A percentile compares a stretch with the other conserved stretches of the same genome.
Conservation (phyloP, 2,113 vertebrate species). For the Charadrius vociferus region DNA sequence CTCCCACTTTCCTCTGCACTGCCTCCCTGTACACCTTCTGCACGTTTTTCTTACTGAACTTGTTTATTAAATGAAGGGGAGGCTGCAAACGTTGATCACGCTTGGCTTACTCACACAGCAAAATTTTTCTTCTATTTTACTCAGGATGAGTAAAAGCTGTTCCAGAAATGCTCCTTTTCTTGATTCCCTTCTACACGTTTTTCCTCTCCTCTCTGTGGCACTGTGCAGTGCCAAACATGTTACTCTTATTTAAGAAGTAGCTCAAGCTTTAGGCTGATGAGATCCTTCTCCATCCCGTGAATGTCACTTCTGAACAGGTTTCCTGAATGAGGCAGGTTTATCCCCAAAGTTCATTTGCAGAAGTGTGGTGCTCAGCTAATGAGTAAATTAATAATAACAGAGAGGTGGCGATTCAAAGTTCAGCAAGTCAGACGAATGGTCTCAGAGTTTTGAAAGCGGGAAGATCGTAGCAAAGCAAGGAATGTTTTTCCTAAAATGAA, state of each 20-base stretch:
- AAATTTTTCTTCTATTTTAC: neutral
- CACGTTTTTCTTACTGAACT: neutral
- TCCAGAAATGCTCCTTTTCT: neutral
- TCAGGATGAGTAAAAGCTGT: neutral
- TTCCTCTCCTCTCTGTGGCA: neutral
- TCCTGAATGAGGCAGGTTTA: neutral
- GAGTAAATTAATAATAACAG: neutral
- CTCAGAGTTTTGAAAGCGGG: neutral
- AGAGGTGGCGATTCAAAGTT: neutral
- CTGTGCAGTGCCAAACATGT: accelerated
- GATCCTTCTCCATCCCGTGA: neutral
- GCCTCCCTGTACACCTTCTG: neutral
- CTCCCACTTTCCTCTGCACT: neutral
- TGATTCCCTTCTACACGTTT: neutral
- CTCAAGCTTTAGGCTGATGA: neutral
- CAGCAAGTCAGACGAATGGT: neutral
- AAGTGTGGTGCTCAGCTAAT: neutral
- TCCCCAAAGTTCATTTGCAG: neutral
- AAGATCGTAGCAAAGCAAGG: neutral
- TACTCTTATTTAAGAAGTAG: neutral
- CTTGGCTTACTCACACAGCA: neutral
- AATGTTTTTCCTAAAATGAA: neutral
- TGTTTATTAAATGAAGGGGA: neutral
- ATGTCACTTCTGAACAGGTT: neutral
- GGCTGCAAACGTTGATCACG: neutral